A percentile compares a stretch with the other conserved stretches of the same genome.
These are phyloP conservation scores for Dicaeum eximium DNA, from an alignment of 2,113 vertebrate species.

Conservation along the genomic window DNA sequence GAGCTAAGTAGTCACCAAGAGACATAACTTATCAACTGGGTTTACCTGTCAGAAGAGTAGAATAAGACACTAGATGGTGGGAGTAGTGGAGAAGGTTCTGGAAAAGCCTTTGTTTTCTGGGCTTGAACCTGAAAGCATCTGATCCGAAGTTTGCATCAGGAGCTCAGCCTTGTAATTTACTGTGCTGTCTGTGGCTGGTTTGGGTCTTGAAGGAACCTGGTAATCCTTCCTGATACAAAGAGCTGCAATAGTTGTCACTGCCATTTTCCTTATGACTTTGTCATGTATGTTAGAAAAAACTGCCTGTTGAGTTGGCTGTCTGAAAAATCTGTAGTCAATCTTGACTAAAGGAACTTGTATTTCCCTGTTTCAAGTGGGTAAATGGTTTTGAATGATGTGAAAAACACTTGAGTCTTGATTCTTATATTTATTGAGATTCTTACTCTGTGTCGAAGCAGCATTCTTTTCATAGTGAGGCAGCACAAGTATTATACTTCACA, in stretches of 20 bases:
- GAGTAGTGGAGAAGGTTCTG: neutral
- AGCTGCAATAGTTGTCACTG: neutral
- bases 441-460: neutral
- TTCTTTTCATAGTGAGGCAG: neutral
- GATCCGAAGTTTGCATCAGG: neutral
- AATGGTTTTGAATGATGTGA: neutral
- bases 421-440: neutral
- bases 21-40: neutral
- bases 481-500: neutral
- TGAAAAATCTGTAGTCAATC: neutral
- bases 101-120: neutral
- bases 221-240: neutral
- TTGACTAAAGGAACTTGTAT: neutral
- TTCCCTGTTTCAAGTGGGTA: neutral
- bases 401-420: neutral
- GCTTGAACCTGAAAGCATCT: neutral
- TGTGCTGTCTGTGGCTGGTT: neutral
- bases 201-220: neutral
- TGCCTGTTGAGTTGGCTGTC: neutral
- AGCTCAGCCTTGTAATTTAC: neutral
- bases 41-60: neutral
- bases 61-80: neutral
- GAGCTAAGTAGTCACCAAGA: neutral
- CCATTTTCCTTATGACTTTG: neutral
- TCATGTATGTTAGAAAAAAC: neutral